A percentile compares a stretch with the other conserved stretches of the same genome.
Evolutionary conservation across 2,797 vertebrate genomes (phyloP).

Genomic region (Xenops minutus): DNA sequence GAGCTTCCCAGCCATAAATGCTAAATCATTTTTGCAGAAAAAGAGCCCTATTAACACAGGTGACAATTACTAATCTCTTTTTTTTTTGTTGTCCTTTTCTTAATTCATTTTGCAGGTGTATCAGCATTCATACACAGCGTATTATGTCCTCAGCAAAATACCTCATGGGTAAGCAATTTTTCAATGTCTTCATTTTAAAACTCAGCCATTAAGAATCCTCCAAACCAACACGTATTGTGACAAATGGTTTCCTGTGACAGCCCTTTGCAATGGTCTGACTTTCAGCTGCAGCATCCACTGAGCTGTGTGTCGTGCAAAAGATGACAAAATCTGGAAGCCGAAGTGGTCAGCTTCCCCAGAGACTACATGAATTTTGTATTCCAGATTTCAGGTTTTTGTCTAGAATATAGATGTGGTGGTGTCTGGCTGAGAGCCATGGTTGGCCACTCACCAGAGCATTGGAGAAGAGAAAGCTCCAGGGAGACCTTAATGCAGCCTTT

Average conservation of each 20-base stretch:
- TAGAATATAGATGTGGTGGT: not conserved
- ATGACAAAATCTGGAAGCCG: not conserved
- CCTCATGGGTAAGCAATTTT: constrained; percentile 87
- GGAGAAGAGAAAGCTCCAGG: not conserved
- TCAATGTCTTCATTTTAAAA: constrained; percentile 34
- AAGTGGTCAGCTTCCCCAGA: not conserved
- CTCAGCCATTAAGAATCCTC: constrained; percentile 2
- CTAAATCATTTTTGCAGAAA: not conserved
- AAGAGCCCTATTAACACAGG: not conserved
- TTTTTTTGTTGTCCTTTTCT: not conserved
- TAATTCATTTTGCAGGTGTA: constrained; percentile 83
- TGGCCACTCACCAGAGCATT: not conserved
- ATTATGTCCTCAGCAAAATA: constrained; percentile 94
- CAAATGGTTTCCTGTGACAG: not conserved
- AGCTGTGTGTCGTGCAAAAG: not conserved
- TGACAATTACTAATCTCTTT: constrained; percentile 36
- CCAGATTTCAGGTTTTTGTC: not conserved
- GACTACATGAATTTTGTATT: not conserved
- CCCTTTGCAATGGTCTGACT: not conserved
- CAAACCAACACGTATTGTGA: not conserved
- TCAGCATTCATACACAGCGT: constrained; percentile 88
- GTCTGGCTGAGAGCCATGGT: not conserved
- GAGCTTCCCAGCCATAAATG: not conserved
- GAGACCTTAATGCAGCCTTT: not conserved
- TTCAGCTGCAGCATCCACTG: not conserved